A percentile compares a stretch with the other conserved stretches of the same genome.
phyloP scores from a whole-genome alignment of 2,113 vertebrate species.

The Peromyscus maniculatus region DNA sequence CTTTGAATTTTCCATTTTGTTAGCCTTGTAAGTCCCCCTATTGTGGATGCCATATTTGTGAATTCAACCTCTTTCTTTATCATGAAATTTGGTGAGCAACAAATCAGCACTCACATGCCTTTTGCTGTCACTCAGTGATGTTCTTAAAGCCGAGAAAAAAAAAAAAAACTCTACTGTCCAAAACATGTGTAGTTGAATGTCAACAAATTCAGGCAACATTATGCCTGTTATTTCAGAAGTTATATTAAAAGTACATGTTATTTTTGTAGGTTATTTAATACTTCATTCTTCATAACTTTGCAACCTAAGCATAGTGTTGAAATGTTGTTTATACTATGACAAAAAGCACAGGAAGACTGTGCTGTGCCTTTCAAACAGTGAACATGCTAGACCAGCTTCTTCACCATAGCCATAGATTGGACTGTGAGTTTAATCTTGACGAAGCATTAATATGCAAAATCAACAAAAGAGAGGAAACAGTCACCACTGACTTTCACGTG shows the following conservation, averaged over 20 bases:
- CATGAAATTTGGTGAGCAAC: neutral
- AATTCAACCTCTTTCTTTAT: neutral
- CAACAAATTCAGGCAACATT: neutral
- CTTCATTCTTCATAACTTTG: neutral
- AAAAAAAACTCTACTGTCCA: neutral
- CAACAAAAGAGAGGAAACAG: neutral
- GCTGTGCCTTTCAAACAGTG: neutral
- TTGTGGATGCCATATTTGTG: neutral
- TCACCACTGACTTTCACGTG: neutral
- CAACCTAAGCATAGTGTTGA: neutral
- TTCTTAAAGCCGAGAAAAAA: neutral
- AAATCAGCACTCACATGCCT: neutral
- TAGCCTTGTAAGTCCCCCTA: neutral
- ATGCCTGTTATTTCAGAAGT: neutral
- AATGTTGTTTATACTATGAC: neutral
- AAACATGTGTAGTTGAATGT: neutral
- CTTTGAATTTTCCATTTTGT: slow-evolving; percentile 38
- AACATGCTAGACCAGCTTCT: neutral
- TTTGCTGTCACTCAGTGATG: neutral
- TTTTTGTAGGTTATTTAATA: neutral
- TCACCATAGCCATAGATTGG: neutral
- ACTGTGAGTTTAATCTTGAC: neutral
- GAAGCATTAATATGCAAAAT: neutral
- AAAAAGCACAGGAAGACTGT: neutral
- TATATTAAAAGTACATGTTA: neutral